Percentiles rank a stretch among this genome's conserved stretches.
These are phyloP conservation scores for Spongilla lacustris DNA, from an alignment of 37 sponge, comb jelly and placozoan species.

Conservation along the genomic window DNA sequence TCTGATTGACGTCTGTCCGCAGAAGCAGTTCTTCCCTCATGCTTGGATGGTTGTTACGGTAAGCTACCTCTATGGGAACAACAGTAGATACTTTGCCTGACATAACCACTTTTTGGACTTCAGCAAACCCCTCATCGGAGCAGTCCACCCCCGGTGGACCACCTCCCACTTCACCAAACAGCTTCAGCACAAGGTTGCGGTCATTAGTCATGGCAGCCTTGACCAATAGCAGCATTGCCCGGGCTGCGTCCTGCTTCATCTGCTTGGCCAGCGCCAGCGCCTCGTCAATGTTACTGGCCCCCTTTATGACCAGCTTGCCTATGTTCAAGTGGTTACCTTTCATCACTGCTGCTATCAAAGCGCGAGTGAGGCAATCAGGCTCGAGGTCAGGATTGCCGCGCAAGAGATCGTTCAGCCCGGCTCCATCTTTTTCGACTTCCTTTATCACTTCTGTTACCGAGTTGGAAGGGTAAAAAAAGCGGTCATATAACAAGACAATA, in stretches of 20 bases:
- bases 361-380: slow-evolving; percentile 56
- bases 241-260: slow-evolving; percentile 41
- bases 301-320: slow-evolving; percentile 73
- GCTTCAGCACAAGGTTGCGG: slow-evolving; percentile 48
- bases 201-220: slow-evolving; percentile 59
- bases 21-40: slow-evolving; percentile 80
- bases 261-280: slow-evolving; percentile 38
- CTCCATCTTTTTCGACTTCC: slow-evolving; percentile 68
- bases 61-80: slow-evolving; percentile 83
- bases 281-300: slow-evolving; percentile 40
- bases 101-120: slow-evolving; percentile 53
- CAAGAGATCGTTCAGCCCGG: slow-evolving; percentile 56
- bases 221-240: slow-evolving; percentile 67
- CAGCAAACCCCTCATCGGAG: slow-evolving; percentile 47
- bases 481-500: background rate
- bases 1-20: slow-evolving; percentile 74
- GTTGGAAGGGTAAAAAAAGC: background rate
- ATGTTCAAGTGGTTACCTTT: slow-evolving; percentile 59
- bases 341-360: slow-evolving; percentile 59
- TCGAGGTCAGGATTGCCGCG: slow-evolving; percentile 42
- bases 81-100: slow-evolving; percentile 66
- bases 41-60: slow-evolving; percentile 17
- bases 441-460: slow-evolving; percentile 60
- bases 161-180: slow-evolving; percentile 52
- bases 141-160: background rate